A percentile compares a stretch with the other conserved stretches of the same genome.
Conservation (phyloP, 2,888 invertebrate species). For the Cryptocephalus primarius region DNA sequence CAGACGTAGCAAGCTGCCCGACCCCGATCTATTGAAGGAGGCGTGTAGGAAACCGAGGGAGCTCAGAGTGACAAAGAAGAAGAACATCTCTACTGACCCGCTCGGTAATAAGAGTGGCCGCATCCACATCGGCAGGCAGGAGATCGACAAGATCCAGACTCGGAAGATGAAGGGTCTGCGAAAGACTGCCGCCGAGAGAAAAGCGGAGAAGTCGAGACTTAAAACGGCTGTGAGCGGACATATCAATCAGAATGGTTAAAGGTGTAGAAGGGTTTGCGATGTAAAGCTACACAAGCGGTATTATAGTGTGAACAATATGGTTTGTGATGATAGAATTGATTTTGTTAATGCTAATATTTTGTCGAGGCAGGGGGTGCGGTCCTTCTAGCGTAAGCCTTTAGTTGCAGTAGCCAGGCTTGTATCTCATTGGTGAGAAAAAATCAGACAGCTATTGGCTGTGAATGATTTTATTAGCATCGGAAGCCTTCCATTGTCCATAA, state of each 20-base stretch:
- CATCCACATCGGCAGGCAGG: constrained; percentile 87
- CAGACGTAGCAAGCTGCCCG: constrained; percentile 78
- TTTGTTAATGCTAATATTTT: too few species aligned
- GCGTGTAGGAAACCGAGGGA: constrained; percentile 72
- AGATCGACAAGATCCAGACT: constrained; percentile 74
- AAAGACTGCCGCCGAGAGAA: constrained; percentile 60
- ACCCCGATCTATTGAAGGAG: constrained; percentile 77
- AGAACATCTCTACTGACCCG: constrained; percentile 79
- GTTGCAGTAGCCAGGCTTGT: too few species aligned
- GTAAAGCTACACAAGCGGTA: too few species aligned
- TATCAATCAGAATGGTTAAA: neutral
- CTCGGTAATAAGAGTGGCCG: constrained; percentile 86
- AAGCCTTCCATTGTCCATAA: too few species aligned
- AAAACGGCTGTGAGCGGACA: constrained; percentile 12
- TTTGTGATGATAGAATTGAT: too few species aligned
- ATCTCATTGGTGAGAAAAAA: too few species aligned
- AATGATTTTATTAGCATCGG: too few species aligned
- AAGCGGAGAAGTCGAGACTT: constrained; percentile 39
- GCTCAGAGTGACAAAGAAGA: constrained; percentile 70
- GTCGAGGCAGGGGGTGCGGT: too few species aligned
- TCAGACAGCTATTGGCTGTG: too few species aligned
- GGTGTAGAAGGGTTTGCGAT: too few species aligned
- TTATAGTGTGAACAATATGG: too few species aligned
- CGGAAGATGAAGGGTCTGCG: constrained; percentile 83
- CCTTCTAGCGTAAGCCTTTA: too few species aligned